Conservation (phyloP, 1,140 invertebrate species). For the Orussus abietinus region DNA sequence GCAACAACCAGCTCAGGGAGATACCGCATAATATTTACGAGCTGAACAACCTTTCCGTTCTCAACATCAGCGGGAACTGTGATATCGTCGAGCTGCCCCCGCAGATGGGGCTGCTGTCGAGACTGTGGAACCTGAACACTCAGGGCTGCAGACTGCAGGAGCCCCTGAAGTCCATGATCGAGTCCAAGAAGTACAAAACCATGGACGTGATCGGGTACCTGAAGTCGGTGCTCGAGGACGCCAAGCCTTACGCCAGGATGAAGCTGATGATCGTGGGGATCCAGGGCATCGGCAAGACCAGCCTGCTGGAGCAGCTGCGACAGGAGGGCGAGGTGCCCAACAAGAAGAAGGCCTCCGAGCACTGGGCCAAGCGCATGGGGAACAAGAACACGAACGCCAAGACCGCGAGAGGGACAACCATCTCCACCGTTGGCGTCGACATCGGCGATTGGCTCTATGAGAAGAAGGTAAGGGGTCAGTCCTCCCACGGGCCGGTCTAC, state of each 20-base stretch:
- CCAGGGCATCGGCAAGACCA: slow-evolving; percentile 79
- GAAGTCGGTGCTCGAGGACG: slow-evolving; percentile 85
- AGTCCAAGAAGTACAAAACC: slow-evolving; percentile 90
- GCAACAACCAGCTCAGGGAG: slow-evolving; percentile 77
- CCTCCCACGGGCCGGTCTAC: slow-evolving; percentile 81
- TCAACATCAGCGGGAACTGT: slow-evolving; percentile 87
- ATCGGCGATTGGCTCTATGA: slow-evolving; percentile 94
- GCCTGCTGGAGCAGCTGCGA: slow-evolving; percentile 81
- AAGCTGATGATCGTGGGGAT: slow-evolving; percentile 97
- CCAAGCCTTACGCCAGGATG: slow-evolving; percentile 90
- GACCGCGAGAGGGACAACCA: slow-evolving; percentile 71
- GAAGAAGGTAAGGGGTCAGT: slow-evolving; percentile 67
- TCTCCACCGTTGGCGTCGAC: slow-evolving; percentile 96
- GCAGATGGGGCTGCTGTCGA: slow-evolving; percentile 88
- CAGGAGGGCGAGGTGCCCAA: slow-evolving; percentile 78
- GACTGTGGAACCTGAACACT: slow-evolving; percentile 95
- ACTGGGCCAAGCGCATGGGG: slow-evolving; percentile 93
- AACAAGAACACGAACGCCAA: slow-evolving; percentile 77
- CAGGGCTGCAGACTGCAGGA: slow-evolving; percentile 84
- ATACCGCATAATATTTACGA: slow-evolving; percentile 85
- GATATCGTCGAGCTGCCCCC: slow-evolving; percentile 85
- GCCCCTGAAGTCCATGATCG: slow-evolving; percentile 88
- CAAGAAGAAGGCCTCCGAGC: slow-evolving; percentile 74
- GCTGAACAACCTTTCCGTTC: slow-evolving; percentile 83
- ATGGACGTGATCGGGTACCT: slow-evolving; percentile 96